Base-by-base conservation (phyloP, 1,140 invertebrate species). In the Sminthurides bifidus region DNA sequence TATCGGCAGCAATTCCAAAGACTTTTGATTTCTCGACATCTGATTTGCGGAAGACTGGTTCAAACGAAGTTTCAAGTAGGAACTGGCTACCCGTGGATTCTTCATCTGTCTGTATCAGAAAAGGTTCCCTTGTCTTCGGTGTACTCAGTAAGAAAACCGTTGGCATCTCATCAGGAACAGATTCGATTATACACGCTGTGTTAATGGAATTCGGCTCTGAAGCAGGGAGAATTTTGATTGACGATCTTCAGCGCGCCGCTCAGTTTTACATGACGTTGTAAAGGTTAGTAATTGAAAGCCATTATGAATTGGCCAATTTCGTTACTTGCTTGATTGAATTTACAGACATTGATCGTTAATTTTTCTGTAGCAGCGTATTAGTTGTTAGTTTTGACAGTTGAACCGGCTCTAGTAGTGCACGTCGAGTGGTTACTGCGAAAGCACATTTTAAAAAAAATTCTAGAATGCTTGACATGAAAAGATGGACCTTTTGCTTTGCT, bases 1-100 rank as follows among this genome's bases (percentile, higher is more conserved):
- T 99, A 69, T 92, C 94, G 0, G 72, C 98, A 0, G 96, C 99
- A 59, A 98, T 99, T 70, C 96, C 96, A 30, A 93, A 94, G 26
- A 92, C 94, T 69, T 90, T 99, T 0, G 99, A 99, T 70, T n/a
- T n/a, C n/a, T n/a, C n/a, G n/a, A n/a, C n/a, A n/a, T n/a, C n/a
- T n/a, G n/a, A n/a, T n/a, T 85, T 94, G 80, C 88, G 97, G 63
- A 79, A 94, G 61, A 96, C 91, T 15, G 95, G 99, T 74, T 92
- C 88, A n/a, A 97, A 93, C 23, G 95, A 99, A 68, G 87, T 89
- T 56, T 92, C 93, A 0, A 92, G 93, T 0, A 98, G 97, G 70
- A 94, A 94, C 69, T 98, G 94, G 94, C 98, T 99, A 54, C 98
- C 94, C 35, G 94, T 93, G 5, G 96, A 95, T 62, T 96, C 99